Base-by-base conservation (phyloP, 2,113 vertebrate genomes). In the Austrofundulus limnaeus region DNA sequence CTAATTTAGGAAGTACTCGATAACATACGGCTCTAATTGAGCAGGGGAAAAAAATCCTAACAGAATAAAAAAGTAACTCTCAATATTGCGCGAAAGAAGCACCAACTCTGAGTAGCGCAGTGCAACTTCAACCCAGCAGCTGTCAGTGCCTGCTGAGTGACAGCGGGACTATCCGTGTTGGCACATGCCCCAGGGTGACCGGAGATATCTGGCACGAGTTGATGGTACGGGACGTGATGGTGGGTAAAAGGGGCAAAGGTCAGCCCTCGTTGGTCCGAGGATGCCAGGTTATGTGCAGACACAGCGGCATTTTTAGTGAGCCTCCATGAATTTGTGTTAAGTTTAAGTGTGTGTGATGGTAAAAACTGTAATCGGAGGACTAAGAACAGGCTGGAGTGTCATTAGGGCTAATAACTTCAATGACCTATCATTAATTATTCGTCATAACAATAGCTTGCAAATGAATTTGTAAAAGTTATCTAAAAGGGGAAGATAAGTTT, bases 101-200 rank as follows among this genome's bases (percentile, higher is more conserved):
- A 61, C 42, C 67, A 75, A 77, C 61, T 74, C 56, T 1, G 64
- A 66, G 57, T 57, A 73, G 74, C 43, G 23, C 6, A 16, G 60
- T 69, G 85, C 74, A 85, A 85, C 85, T 85, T 63, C 60, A 34
- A 85, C 64, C 87, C 81, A 77, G 84, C 85, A 88, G 87, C 87
- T 89, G 88, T 79, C 81, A 47, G 2, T 61, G 66, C 57, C 66
- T 54, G 80, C 83, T 88, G 87, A 88, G 77, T 85, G 87, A 89
- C 87, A 76, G 50, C 25, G 31, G 67, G 39, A 60, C 80, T 52
- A 79, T 76, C 78, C 14, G 63, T 80, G 77, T 25, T 87, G 85
- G 84, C 85, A 86, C 72, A 70, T 61, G 81, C 81, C 82, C 83
- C 41, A 1, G 66, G 85, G 71, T 67, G 81, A 80, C 70, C 42